Conservation (phyloP, 2,888 invertebrate species). For the Tholera decimalis region DNA sequence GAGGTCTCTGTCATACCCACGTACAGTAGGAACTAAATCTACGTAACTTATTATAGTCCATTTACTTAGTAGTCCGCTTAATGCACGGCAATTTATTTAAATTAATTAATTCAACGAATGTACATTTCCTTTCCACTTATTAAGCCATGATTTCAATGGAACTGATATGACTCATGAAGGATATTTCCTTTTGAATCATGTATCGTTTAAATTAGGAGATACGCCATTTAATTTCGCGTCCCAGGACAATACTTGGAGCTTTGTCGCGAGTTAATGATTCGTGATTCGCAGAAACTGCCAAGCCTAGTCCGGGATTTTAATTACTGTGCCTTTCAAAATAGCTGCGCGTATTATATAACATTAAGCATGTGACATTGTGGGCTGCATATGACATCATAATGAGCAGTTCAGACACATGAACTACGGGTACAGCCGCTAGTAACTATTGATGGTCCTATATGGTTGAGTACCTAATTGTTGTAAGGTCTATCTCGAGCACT, state of each 20-base stretch:
- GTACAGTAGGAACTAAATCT: slow-evolving; percentile 42
- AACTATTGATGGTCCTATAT: too few relatives aligned
- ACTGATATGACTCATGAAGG: slow-evolving; percentile 38
- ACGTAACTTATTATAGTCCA: slow-evolving; percentile 52
- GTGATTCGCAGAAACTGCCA: slow-evolving; percentile 67
- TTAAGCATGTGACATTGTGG: slow-evolving; percentile 34
- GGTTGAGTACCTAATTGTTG: not conserved
- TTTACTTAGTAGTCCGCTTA: slow-evolving; percentile 52
- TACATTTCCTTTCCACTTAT: slow-evolving; percentile 35
- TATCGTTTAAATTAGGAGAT: slow-evolving; percentile 33
- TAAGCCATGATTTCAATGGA: slow-evolving; percentile 37
- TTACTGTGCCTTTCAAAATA: slow-evolving; percentile 48
- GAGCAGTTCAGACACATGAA: slow-evolving; percentile 28
- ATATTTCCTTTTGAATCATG: slow-evolving; percentile 46
- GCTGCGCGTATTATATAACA: slow-evolving; percentile 31
- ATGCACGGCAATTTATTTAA: slow-evolving; percentile 53
- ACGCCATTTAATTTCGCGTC: slow-evolving; percentile 28
- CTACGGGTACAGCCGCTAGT: not conserved
- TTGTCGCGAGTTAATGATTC: slow-evolving; percentile 64
- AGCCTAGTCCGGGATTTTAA: slow-evolving; percentile 67
- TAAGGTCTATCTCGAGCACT: not conserved
- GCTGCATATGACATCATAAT: slow-evolving; percentile 43
- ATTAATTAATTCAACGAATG: slow-evolving; percentile 37
- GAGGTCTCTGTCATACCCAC: slow-evolving; percentile 51
- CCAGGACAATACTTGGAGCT: slow-evolving; percentile 42